Conservation (phyloP, 2,797 vertebrate genomes). For the Champsocephalus esox region DNA sequence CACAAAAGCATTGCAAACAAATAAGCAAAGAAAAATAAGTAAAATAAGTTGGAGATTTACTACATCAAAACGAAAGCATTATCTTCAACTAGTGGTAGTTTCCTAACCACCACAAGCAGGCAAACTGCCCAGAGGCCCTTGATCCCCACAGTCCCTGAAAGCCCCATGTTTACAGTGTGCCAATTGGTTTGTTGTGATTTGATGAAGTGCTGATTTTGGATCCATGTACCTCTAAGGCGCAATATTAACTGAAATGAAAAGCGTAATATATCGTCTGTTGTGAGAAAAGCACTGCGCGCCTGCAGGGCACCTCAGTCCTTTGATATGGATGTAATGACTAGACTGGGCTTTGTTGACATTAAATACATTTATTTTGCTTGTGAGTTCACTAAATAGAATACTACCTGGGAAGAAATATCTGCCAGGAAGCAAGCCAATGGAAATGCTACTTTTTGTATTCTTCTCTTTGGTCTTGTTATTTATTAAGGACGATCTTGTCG, state of each 20-base stretch:
- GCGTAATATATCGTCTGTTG: background rate
- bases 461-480: background rate
- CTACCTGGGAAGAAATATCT: conserved; percentile 1
- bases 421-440: background rate
- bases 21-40: no score
- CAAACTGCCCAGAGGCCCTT: background rate
- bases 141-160: conserved; percentile 2
- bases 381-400: background rate
- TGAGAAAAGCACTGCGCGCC: background rate
- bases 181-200: conserved; percentile 26
- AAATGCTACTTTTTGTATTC: background rate
- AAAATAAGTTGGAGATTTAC: conserved; percentile 1
- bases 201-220: conserved; percentile 31
- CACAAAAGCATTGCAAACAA: background rate
- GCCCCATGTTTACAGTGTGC: conserved; percentile 16
- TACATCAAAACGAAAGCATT: background rate
- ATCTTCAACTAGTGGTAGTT: background rate
- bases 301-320: background rate
- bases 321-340: background rate
- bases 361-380: background rate
- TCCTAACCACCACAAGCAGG: background rate
- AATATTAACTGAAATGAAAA: conserved; percentile 16
- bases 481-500: conserved; percentile 9
- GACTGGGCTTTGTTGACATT: background rate
- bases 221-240: conserved; percentile 2